Evolutionary conservation across 2,797 vertebrate genomes (phyloP).

Genomic region (Staurois parvus): DNA sequence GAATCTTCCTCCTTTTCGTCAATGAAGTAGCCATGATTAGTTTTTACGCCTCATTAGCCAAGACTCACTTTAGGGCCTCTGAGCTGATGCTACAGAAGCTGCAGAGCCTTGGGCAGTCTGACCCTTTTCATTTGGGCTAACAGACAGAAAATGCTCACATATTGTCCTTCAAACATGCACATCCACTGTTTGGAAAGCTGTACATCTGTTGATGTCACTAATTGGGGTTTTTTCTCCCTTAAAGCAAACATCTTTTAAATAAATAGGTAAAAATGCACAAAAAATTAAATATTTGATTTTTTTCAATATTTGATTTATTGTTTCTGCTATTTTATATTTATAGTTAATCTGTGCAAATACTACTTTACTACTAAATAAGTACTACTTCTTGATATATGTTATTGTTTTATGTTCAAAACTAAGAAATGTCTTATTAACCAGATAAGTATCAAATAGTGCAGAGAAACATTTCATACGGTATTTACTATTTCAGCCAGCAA

Average conservation of each 20-base stretch:
- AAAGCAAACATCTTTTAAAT: background rate
- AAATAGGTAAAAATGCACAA: no score
- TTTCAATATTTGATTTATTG: no score
- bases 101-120: conserved; percentile 11
- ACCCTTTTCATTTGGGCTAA: conserved; percentile 21
- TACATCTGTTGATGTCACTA: conserved; percentile 4
- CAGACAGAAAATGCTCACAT: background rate
- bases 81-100: background rate
- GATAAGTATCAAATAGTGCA: no score
- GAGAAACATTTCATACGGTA: no score
- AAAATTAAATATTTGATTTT: no score
- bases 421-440: no score
- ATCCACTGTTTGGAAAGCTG: background rate
- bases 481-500: no score
- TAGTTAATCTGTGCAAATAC: no score
- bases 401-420: no score
- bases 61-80: background rate
- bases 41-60: conserved; percentile 42
- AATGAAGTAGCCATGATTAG: conserved; percentile 23
- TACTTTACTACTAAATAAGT: no score
- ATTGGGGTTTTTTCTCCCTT: background rate
- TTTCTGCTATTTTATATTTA: no score
- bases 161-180: background rate
- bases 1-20: background rate
- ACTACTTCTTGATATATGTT: no score